These are phyloP conservation scores for Oppia nitens DNA, from an alignment of 1,140 invertebrate species.

Conservation along the genomic window DNA sequence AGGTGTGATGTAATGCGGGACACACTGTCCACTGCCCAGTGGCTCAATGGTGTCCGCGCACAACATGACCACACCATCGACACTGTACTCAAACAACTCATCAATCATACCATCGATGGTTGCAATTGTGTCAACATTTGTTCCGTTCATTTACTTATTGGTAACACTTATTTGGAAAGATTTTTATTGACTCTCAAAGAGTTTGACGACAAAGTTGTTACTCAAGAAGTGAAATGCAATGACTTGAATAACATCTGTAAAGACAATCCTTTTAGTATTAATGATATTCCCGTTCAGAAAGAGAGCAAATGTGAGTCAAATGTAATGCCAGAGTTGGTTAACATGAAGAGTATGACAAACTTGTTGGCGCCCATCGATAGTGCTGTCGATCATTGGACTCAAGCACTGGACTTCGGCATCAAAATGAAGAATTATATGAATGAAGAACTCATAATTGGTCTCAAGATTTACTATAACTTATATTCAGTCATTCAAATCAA, in stretches of 20 bases:
- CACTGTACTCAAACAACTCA: background rate
- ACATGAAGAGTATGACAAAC: background rate
- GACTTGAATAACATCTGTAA: background rate
- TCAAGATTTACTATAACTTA: background rate
- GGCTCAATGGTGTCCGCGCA: background rate
- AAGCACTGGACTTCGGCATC: background rate
- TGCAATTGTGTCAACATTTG: background rate
- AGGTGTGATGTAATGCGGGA: background rate
- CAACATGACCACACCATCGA: background rate
- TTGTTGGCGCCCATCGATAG: background rate
- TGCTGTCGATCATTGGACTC: background rate
- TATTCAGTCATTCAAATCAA: slow-evolving; percentile 1
- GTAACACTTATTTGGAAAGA: slow-evolving; percentile 1
- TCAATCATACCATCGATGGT: background rate
- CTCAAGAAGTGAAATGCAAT: background rate
- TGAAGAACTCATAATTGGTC: background rate
- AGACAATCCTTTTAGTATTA: background rate
- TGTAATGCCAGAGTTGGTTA: background rate
- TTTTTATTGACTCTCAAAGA: background rate
- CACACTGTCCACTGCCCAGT: background rate
- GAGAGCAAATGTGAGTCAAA: background rate
- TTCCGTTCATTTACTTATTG: background rate
- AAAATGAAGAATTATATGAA: background rate
- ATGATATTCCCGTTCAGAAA: background rate
- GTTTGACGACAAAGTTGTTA: background rate